phyloP scores from a whole-genome alignment of 2,888 invertebrate genomes.

The Acleris emargana region DNA sequence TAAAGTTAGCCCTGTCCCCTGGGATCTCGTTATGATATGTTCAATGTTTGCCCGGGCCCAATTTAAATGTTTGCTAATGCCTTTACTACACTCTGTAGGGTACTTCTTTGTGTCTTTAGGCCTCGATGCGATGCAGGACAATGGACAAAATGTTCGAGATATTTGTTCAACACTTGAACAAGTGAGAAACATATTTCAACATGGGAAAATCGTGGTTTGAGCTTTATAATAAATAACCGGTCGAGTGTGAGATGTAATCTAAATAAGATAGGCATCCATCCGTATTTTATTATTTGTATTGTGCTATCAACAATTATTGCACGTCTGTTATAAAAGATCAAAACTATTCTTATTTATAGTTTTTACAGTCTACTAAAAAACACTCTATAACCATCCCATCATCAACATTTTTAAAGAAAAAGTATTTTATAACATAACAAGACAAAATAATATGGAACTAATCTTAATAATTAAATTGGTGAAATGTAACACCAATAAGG shows the following conservation, averaged over 20 bases:
- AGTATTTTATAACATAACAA: too few species aligned
- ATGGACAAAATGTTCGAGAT: conserved; percentile 13
- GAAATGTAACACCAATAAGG: too few species aligned
- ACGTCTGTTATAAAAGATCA: too few species aligned
- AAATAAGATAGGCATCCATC: too few species aligned
- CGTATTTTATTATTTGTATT: too few species aligned
- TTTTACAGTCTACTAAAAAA: too few species aligned
- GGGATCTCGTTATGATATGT: conserved; percentile 72
- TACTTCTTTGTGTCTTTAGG: conserved; percentile 34
- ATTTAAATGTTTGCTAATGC: conserved; percentile 68
- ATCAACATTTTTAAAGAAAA: too few species aligned
- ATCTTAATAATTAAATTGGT: too few species aligned
- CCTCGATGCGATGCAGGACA: conserved; percentile 23
- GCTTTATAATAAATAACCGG: not conserved
- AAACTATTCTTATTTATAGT: too few species aligned
- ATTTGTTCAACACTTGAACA: conserved; percentile 25
- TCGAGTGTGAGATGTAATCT: not conserved
- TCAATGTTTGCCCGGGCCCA: conserved; percentile 66
- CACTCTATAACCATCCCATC: too few species aligned
- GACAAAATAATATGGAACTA: too few species aligned
- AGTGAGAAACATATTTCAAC: not conserved
- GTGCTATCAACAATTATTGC: too few species aligned
- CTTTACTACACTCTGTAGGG: conserved; percentile 41
- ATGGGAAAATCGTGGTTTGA: not conserved
- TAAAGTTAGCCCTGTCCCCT: conserved; percentile 58